A percentile compares a stretch with the other conserved stretches of the same genome.
Conservation (phyloP, 2,113 vertebrate species). For the Saccopteryx leptura region DNA sequence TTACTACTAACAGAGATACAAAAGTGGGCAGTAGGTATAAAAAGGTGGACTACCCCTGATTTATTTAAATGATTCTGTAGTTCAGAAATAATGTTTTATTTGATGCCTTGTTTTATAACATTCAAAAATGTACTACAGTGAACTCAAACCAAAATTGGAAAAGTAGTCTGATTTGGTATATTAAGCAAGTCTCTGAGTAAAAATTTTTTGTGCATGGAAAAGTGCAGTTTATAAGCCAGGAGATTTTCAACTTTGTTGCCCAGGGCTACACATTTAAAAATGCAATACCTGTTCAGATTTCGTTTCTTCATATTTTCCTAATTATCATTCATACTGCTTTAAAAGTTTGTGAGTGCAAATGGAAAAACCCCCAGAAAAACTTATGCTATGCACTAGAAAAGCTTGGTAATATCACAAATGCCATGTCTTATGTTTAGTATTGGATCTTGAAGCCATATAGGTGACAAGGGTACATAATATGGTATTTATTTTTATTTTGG, state of each 20-base stretch:
- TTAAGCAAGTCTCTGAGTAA: slow-evolving; percentile 61
- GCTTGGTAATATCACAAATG: slow-evolving; percentile 47
- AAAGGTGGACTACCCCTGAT: too few relatives aligned
- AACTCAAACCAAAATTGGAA: slow-evolving; percentile 47
- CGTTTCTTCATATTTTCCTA: slow-evolving; percentile 53
- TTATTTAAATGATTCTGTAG: background rate
- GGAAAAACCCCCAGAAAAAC: background rate
- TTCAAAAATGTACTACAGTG: slow-evolving; percentile 44
- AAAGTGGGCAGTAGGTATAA: too few relatives aligned
- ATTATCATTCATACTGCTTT: slow-evolving; percentile 41
- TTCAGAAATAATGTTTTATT: slow-evolving; percentile 59
- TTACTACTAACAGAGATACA: too few relatives aligned
- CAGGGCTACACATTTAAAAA: slow-evolving; percentile 32
- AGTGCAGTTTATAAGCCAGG: slow-evolving; percentile 40
- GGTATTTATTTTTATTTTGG: slow-evolving; percentile 55
- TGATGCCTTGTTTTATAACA: slow-evolving; percentile 60
- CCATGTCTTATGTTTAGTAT: slow-evolving; percentile 48
- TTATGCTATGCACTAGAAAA: slow-evolving; percentile 30
- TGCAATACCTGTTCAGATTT: background rate
- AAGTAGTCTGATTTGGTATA: slow-evolving; percentile 43
- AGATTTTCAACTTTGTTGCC: slow-evolving; percentile 36
- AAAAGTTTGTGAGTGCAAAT: slow-evolving; percentile 43
- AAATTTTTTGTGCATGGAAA: slow-evolving; percentile 7
- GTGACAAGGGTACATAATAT: background rate
- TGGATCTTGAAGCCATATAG: slow-evolving; percentile 22